Conservation (phyloP, 2,888 invertebrate genomes). For the Neoitamus cyanurus region DNA sequence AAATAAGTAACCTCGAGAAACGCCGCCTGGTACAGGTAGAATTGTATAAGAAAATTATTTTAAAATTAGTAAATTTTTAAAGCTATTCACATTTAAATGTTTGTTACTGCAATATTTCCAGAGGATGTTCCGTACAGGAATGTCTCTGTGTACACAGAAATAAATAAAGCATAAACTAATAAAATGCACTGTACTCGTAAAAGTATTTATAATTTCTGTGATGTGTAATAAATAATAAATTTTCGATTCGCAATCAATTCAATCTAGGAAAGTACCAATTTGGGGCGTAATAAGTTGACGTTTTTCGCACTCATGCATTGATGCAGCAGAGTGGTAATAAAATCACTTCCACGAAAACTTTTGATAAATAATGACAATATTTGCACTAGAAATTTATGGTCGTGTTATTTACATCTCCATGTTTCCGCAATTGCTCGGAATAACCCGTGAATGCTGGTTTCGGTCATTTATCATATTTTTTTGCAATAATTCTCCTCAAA, state of each 20-base stretch:
- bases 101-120: background rate
- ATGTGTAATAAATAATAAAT: background rate
- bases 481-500: background rate
- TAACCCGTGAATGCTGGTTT: background rate
- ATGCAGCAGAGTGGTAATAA: background rate
- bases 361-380: constrained; percentile 1
- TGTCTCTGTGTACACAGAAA: background rate
- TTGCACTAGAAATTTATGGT: background rate
- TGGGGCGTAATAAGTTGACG: background rate
- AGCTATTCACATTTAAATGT: too few species aligned
- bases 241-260: background rate
- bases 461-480: constrained; percentile 13
- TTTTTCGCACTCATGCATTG: background rate
- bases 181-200: background rate
- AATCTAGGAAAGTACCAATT: background rate
- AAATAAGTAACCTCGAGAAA: too few species aligned
- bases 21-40: too few species aligned
- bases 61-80: background rate
- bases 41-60: too few species aligned
- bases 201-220: background rate
- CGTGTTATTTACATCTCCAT: constrained; percentile 6
- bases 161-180: background rate
- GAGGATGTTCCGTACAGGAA: background rate
- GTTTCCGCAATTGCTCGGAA: background rate
- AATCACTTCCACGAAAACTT: constrained; percentile 6